phyloP scores from a whole-genome alignment of 2,113 vertebrate species.

The Ciconia boyciana region DNA sequence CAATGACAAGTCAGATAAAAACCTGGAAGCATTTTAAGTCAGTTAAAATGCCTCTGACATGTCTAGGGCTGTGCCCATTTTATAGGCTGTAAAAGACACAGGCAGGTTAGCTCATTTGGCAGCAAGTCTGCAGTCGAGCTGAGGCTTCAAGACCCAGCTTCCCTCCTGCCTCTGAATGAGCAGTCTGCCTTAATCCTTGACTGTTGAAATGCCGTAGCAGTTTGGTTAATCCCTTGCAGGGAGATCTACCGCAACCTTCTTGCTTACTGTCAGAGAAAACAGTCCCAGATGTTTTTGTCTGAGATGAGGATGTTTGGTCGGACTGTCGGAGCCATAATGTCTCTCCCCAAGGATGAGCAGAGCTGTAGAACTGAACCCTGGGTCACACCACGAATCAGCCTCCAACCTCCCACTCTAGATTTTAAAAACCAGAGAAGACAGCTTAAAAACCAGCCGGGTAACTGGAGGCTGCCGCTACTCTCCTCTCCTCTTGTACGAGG shows the following conservation, averaged over 20 bases:
- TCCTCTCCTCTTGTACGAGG: background rate
- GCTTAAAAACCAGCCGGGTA: background rate
- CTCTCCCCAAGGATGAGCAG: constrained; percentile 11
- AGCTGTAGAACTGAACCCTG: constrained; percentile 7
- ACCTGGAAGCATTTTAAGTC: background rate
- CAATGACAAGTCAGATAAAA: background rate
- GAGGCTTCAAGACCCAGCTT: background rate
- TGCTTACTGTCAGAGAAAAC: background rate
- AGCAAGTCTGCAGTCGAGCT: background rate
- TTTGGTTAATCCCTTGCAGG: background rate
- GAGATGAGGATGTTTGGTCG: background rate
- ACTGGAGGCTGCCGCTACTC: background rate
- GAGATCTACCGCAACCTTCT: background rate
- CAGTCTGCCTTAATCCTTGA: background rate
- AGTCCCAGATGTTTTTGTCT: background rate
- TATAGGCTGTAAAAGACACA: background rate
- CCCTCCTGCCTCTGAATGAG: background rate
- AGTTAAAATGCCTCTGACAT: background rate
- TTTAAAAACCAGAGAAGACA: background rate
- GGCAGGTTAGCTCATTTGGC: background rate
- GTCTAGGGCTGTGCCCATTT: background rate
- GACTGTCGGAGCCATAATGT: background rate
- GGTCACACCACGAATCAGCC: background rate
- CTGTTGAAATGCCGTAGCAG: background rate
- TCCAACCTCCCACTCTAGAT: background rate